Evolutionary conservation across 2,888 invertebrate genomes (phyloP), one percentile per base, ranked within the genome.

Genomic region (Drosophila rellima): DNA sequence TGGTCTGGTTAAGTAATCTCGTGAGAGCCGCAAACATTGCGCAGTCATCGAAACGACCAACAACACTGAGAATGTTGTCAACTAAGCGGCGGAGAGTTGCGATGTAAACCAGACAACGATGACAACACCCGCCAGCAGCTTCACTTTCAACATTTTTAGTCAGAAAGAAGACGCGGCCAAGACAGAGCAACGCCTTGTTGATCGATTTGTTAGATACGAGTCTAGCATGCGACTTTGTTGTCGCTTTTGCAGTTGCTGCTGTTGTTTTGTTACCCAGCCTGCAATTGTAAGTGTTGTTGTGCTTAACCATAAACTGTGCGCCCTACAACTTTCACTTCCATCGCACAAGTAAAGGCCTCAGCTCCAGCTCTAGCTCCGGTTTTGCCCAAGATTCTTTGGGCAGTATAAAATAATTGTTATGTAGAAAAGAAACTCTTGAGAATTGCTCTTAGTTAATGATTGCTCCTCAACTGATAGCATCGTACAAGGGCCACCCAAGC

Each of bases 1-100:
- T 84, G 83, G 83, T 71, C 83, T 74, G 82, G 87, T 88, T 88
- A 87, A 87, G 88, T 88, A 88, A 88, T 88, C 85, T 74, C 81
- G 75, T 81, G 81, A 83, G 87, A 88, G 85, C 70, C 68, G 80
- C 80, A 88, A 87, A 87, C 88, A 88, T 80, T 82, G 84, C 80
- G 86, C 80, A 87, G 85, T 70, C 85, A 74, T 59, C 70, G 69
- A 64, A 62, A 56, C 71, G 66, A 26, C 70, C 57, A 66, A 45
- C 57, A 26, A 51, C 60, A 61, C 61, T 69, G 83, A 83, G 85
- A 85, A 83, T 85, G 79, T 73, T 83, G 82, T 79, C 80, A 82
- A 74, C 74, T 31, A 31, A 29, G 40, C 55, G 66, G 44, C 39
- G 23, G 33, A 62, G 75, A 83, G 55, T 23, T 33, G 18, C 39